phyloP scores from a whole-genome alignment of 1,140 invertebrate genomes.

The Trinorchestia longiramus region DNA sequence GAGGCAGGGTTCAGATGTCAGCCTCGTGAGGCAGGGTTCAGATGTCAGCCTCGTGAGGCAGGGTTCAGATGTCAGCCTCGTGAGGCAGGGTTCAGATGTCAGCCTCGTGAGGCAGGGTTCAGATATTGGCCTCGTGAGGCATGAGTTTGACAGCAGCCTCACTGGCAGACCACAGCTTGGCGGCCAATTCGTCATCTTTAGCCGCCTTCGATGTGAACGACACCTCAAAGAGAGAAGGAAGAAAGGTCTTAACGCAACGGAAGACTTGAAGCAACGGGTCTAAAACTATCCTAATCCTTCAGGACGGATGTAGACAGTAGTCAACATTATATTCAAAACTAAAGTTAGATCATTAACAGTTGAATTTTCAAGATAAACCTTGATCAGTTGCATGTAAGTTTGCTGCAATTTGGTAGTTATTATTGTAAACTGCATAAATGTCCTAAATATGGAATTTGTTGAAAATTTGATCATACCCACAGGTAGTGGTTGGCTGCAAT shows the following conservation, averaged over 20 bases:
- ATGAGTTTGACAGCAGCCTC: conserved; percentile 27
- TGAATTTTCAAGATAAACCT: no score
- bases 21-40: neutral
- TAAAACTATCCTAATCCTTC: no score
- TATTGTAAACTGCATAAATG: no score
- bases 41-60: neutral
- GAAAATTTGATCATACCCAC: no score
- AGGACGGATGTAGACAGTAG: no score
- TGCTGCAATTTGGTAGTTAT: no score
- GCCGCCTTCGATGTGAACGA: neutral
- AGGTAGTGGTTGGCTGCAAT: no score
- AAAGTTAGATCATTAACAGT: no score
- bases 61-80: neutral
- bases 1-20: neutral
- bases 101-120: neutral
- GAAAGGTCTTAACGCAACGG: neutral
- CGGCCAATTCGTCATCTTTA: neutral
- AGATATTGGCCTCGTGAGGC: conserved; percentile 29
- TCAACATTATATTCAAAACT: no score
- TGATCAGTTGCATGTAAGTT: no score
- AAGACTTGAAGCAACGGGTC: no score
- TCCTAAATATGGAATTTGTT: no score
- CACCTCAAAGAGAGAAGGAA: neutral
- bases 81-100: neutral
- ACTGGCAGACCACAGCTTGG: conserved; percentile 5